Percentiles rank a stretch among this genome's conserved stretches.
phyloP scores from a whole-genome alignment of 1,140 invertebrate genomes.

The Lasioglossum baleicum region DNA sequence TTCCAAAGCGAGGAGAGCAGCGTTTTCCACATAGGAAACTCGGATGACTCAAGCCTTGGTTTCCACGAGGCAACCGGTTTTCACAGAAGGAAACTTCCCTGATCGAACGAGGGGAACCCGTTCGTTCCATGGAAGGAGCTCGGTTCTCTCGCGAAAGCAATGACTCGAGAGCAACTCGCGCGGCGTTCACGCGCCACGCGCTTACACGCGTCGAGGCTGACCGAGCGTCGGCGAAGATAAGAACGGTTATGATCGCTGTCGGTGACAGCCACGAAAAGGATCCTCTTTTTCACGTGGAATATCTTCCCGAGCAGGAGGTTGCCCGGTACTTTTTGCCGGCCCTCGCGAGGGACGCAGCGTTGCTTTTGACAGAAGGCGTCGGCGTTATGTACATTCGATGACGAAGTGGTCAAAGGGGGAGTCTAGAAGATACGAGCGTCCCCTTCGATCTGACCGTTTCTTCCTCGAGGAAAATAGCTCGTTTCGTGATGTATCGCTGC shows the following conservation, averaged over 20 bases:
- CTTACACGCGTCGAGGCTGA: conserved; percentile 2
- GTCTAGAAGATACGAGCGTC: conserved; percentile 10
- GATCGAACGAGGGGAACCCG: neutral
- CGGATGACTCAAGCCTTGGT: conserved; percentile 1
- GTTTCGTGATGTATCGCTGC: neutral
- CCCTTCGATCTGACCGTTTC: neutral
- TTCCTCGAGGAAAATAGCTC: conserved; percentile 4
- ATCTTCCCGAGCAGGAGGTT: conserved; percentile 26
- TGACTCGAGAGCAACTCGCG: neutral
- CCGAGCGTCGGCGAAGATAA: conserved; percentile 28
- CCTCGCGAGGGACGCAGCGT: conserved; percentile 5
- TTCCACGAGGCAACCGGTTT: conserved; percentile 23
- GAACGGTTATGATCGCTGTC: conserved; percentile 47
- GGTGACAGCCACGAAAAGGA: conserved; percentile 38
- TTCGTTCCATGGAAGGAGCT: conserved; percentile 7
- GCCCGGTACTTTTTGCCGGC: conserved; percentile 35
- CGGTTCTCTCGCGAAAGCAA: conserved; percentile 12
- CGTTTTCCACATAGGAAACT: conserved; percentile 4
- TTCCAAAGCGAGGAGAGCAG: neutral
- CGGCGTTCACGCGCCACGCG: no score
- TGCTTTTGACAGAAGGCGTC: conserved; percentile 53
- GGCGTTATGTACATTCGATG: conserved; percentile 39
- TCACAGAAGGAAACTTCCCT: conserved; percentile 29
- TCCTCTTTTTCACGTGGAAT: conserved; percentile 40
- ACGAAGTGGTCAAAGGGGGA: conserved; percentile 30